Evolutionary conservation across 2,113 vertebrate genomes (phyloP).

Genomic region (Lophius piscatorius): DNA sequence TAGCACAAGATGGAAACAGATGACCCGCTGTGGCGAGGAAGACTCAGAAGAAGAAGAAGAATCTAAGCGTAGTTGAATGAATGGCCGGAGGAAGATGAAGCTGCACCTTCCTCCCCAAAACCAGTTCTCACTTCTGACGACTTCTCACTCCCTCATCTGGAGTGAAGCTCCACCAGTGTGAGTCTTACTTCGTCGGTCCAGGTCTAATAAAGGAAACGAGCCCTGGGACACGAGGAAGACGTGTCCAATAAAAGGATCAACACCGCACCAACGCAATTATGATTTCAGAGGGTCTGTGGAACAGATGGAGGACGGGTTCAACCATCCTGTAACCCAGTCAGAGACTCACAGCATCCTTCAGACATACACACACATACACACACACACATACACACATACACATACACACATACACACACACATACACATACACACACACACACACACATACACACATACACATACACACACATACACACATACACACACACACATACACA

Average conservation of each 20-base stretch:
- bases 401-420: background rate
- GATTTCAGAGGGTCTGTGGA: conserved; percentile 32
- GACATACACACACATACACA: no score
- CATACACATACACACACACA: background rate
- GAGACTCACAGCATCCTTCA: conserved; percentile 22
- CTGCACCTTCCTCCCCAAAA: conserved; percentile 11
- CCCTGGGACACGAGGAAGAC: conserved; percentile 60
- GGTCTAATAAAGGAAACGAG: conserved; percentile 69
- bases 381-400: conserved; percentile 5
- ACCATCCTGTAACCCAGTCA: conserved; percentile 23
- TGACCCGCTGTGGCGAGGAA: background rate
- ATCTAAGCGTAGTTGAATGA: background rate
- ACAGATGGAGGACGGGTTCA: conserved; percentile 41
- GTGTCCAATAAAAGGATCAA: conserved; percentile 68
- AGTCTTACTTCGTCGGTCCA: conserved; percentile 51
- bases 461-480: background rate
- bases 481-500: background rate
- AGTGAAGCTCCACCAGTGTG: conserved; percentile 44
- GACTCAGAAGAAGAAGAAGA: background rate
- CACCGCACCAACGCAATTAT: conserved; percentile 67
- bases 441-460: no score
- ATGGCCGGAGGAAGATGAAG: background rate
- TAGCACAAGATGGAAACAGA: no score
- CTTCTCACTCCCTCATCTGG: conserved; percentile 43
- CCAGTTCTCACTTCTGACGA: conserved; percentile 24